phyloP scores from a whole-genome alignment of 2,113 vertebrate genomes.

The rabbit (Oryctolagus cuniculus) region mOryCun1.1 NC_091434.1:116355001-116355500 shows the following conservation, averaged over 20 bases:
- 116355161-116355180: background rate
- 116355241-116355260: background rate
- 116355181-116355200: background rate
- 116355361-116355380: accelerated
- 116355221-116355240: background rate
- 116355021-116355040: background rate
- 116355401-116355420: background rate
- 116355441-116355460: background rate
- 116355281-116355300: background rate
- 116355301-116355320: background rate
- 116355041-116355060: background rate
- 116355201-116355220: background rate
- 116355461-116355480: no score
- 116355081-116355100: background rate
- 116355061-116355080: background rate
- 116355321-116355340: background rate
- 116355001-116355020: background rate
- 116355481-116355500: background rate
- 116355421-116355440: background rate
- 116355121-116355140: background rate
- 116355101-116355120: background rate
- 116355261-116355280: background rate
- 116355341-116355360: background rate
- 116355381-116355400: background rate
- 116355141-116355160: background rate